Evolutionary conservation across 2,797 vertebrate genomes (phyloP), one percentile per base, ranked within the genome.

Genomic region (Lacerta agilis): DNA sequence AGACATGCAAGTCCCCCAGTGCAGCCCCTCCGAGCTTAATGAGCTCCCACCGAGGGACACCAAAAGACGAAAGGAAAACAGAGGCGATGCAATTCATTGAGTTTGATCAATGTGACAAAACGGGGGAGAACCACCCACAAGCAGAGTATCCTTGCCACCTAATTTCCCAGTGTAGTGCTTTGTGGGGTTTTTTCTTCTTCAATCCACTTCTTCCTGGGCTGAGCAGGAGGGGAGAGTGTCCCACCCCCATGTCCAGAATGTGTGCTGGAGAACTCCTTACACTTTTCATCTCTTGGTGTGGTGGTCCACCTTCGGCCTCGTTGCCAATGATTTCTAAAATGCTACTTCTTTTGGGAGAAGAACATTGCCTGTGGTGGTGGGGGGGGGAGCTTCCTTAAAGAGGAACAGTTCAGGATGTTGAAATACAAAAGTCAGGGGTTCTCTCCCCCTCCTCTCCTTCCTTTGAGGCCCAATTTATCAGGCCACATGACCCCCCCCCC

Each of bases 21-120:
- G 89, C 38, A 43, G 61, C 78, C 78, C 75, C 71, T 61, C 85
- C 67, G 45, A 17, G 49, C 92, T 92, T 96, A 96, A 96, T 95
- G 95, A 95, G 94, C 93, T 95, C 93, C 95, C 93, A 95, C 93
- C 0, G 95, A 91, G 94, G 94, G 93, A 92, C 91, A 89, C 91
- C 94, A 95, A 95, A 85, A 94, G 92, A 93, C 92, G 93, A 85
- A 88, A 87, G 90, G 89, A 85, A 95, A 95, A 94, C 90, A 94
- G 78, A 90, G 92, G 92, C 91, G 83, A 88, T 91, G 93, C 94
- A 95, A 92, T 95, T 92, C 95, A 94, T 58, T 95, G 95, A 93
- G 91, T 78, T 92, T 64, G 95, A 94, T 94, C 94, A 94, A 91
- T 38, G 91, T 1, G 38, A 73, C 67, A 64, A 55, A 72, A 45